A percentile compares a stretch with the other conserved stretches of the same genome.
These are phyloP conservation scores for Drosophila sp. DNA, from an alignment of 1,140 invertebrate genomes.

Conservation along the genomic window DNA sequence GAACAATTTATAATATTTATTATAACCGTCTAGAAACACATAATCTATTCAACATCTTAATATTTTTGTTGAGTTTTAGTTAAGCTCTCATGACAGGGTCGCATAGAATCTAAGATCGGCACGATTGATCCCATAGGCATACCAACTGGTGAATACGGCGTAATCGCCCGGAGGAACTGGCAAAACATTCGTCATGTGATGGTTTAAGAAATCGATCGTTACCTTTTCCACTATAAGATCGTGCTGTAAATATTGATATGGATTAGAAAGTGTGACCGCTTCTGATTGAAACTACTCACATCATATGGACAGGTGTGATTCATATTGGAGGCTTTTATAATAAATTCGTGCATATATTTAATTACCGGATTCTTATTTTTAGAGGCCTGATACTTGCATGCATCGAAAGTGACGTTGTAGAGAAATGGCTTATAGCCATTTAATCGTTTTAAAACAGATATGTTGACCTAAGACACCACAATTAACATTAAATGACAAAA, in stretches of 20 bases:
- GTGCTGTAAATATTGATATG: neutral
- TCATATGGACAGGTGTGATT: conserved; percentile 35
- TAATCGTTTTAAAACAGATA: neutral
- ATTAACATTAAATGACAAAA: no score
- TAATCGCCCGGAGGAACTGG: neutral
- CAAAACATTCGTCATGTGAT: neutral
- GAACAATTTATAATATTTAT: no score
- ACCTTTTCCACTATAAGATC: neutral
- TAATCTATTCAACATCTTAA: no score
- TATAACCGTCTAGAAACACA: no score
- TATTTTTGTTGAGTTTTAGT: no score
- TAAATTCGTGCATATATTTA: conserved; percentile 2
- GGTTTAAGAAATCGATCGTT: neutral
- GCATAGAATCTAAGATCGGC: neutral
- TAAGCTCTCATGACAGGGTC: neutral
- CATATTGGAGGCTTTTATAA: conserved; percentile 19
- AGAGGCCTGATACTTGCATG: conserved; percentile 12
- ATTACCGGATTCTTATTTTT: conserved; percentile 12
- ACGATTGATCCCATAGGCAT: neutral
- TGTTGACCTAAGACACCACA: no score
- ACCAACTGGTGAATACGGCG: neutral
- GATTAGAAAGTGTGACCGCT: neutral
- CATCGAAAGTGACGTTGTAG: conserved; percentile 33
- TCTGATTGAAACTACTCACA: neutral
- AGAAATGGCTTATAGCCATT: conserved; percentile 33